phyloP scores from a whole-genome alignment of 2,113 vertebrate genomes.

The Periophthalmus modestus region DNA sequence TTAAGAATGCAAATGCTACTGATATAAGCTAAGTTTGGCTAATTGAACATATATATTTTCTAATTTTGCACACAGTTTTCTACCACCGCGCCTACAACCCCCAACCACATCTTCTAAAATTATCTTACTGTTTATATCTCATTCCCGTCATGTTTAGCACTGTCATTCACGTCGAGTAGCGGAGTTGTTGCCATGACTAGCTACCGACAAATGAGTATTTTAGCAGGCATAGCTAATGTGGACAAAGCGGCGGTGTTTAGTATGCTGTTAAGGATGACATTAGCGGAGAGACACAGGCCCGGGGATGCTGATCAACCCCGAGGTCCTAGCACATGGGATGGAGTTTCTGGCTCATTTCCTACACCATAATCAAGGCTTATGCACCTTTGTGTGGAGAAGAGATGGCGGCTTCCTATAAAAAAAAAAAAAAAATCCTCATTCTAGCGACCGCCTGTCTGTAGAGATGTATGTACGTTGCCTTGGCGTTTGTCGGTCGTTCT shows the following conservation, averaged over 20 bases:
- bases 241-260: conserved; percentile 75
- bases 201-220: conserved; percentile 72
- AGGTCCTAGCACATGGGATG: conserved; percentile 75
- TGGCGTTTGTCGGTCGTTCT: conserved; percentile 45
- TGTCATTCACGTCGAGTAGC: conserved; percentile 69
- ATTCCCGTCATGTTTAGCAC: conserved; percentile 58
- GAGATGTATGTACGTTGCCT: background rate
- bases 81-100: background rate
- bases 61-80: background rate
- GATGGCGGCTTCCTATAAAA: conserved; percentile 23
- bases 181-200: conserved; percentile 58
- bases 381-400: conserved; percentile 64
- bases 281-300: conserved; percentile 75
- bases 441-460: conserved; percentile 36
- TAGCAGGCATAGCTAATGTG: conserved; percentile 73
- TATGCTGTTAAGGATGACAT: conserved; percentile 73
- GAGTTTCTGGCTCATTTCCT: conserved; percentile 78
- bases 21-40: background rate
- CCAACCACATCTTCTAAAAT: background rate
- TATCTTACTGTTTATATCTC: background rate
- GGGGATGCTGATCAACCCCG: conserved; percentile 77
- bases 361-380: conserved; percentile 77
- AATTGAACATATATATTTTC: background rate
- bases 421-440: conserved; percentile 24
- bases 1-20: too few relatives aligned